Percentiles rank a stretch among this genome's conserved stretches.
These are phyloP conservation scores for Ibidorhyncha struthersii DNA, from an alignment of 2,113 vertebrate genomes.

Conservation along the genomic window DNA sequence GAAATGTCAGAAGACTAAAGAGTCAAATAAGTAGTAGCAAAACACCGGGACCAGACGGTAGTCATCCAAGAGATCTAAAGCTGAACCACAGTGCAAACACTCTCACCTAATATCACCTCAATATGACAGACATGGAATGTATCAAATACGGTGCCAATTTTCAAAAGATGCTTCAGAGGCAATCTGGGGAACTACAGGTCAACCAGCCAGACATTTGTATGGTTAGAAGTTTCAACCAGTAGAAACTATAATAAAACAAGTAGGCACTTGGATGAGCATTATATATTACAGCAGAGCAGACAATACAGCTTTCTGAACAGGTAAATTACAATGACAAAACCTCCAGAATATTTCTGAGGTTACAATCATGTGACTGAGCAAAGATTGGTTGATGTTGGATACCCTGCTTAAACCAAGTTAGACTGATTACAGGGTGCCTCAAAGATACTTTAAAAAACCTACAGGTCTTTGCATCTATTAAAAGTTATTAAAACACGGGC, in stretches of 20 bases:
- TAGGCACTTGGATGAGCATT: not conserved
- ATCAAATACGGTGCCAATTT: not conserved
- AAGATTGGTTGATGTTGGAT: not conserved
- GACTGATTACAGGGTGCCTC: not conserved
- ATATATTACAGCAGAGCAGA: not conserved
- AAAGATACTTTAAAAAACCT: not conserved
- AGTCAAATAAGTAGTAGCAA: not conserved
- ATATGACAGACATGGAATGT: not conserved
- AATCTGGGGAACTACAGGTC: not conserved
- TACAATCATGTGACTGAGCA: not conserved
- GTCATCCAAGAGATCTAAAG: not conserved
- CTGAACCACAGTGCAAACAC: not conserved
- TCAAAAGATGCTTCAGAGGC: not conserved
- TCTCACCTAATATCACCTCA: not conserved
- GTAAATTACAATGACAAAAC: not conserved
- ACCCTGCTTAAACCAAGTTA: not conserved
- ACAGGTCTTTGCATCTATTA: not conserved
- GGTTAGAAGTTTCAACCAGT: not conserved
- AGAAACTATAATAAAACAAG: not conserved
- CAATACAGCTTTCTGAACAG: not conserved
- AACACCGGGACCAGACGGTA: not conserved
- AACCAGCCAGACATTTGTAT: not conserved
- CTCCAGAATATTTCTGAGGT: not conserved
- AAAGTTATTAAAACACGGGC: not conserved
- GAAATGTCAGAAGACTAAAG: not conserved